Percentiles rank a stretch among this genome's conserved stretches.
phyloP scores from a whole-genome alignment of 2,113 vertebrate genomes.

The Argyrosomus japonicus region DNA sequence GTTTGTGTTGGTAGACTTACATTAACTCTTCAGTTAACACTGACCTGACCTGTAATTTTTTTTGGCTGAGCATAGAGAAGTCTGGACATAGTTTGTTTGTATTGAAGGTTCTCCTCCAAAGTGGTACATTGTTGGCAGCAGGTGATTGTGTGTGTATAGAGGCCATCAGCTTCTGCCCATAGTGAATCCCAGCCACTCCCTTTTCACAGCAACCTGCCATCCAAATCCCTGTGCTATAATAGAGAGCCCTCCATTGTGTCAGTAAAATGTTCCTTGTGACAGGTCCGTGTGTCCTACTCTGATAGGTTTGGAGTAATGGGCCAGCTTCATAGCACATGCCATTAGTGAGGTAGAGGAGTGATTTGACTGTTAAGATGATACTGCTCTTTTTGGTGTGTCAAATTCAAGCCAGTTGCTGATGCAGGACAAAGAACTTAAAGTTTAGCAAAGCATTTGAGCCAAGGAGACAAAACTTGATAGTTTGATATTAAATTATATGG shows the following conservation, averaged over 20 bases:
- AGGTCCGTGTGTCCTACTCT: not conserved
- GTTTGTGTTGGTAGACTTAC: not conserved
- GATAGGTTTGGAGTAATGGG: not conserved
- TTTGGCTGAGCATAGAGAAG: constrained; percentile 1
- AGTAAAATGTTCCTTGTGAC: constrained; percentile 7
- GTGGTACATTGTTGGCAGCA: constrained; percentile 31
- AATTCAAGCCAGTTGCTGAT: not conserved
- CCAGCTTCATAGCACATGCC: not conserved
- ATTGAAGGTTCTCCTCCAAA: not conserved
- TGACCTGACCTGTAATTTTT: not conserved
- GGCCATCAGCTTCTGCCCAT: constrained; percentile 14
- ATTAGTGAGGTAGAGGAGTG: not conserved
- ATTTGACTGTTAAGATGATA: not conserved
- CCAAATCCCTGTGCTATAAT: constrained; percentile 31
- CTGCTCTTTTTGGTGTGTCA: not conserved
- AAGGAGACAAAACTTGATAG: not conserved
- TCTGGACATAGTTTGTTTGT: constrained; percentile 14
- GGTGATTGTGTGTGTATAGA: constrained; percentile 43
- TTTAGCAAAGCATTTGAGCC: not conserved
- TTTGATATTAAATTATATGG: not conserved
- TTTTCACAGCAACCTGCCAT: constrained; percentile 35
- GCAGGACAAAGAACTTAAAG: not conserved
- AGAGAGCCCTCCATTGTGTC: constrained; percentile 8
- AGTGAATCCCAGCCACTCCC: constrained; percentile 29
- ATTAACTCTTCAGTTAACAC: not conserved